Evolutionary conservation across 1,140 invertebrate genomes (phyloP), one percentile per base, ranked within the genome.

Genomic region (Caenorhabditis remanei): DNA sequence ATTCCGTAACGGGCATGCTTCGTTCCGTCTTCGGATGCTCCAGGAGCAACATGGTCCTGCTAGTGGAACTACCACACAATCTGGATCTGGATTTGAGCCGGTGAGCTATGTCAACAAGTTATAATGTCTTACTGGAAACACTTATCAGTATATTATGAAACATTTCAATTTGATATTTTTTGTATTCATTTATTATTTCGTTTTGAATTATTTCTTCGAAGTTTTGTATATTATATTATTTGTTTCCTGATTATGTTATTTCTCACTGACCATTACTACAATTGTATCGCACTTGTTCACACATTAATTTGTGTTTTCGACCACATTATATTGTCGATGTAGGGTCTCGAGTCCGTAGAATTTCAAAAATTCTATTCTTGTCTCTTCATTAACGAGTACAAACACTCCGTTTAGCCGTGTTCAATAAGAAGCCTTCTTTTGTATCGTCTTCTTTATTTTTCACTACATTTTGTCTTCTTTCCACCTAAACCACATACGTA

Each of bases 81-180:
- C 19, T 2, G 41, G 84, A 24, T 55, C 85, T n/a, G 85, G 85
- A 24, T 85, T 85, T 58, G 85, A 85, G 55, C 85, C 85, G 50
- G 85, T 85, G 24, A 75, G 85, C 55, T 24, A 6, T 11, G 0
- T 21, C 7, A 53, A 43, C 13, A 19, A 0, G 21, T 40, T 48
- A n/a, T 79, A 4, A 24, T 46, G 19, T n/a, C 21, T 24, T 19
- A 19, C 1, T 46, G 2, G 14, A 19, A 19, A 40, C n/a, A 0
- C 0, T 53, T 53, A 53, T 53, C 16, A 53, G 11, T 53, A 11
- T 79, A 6, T 19, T 53, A 21, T 48, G 4, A 13, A 32, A 71
- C 21, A 5, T 71, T 40, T 71, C 32, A 8, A 14, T 14, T 3
- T 41, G 24, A 8, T 48, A n/a, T 55, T 46, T 58, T 2, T 32